phyloP scores from a whole-genome alignment of 2,113 vertebrate genomes.

The Phodopus roborovskii region DNA sequence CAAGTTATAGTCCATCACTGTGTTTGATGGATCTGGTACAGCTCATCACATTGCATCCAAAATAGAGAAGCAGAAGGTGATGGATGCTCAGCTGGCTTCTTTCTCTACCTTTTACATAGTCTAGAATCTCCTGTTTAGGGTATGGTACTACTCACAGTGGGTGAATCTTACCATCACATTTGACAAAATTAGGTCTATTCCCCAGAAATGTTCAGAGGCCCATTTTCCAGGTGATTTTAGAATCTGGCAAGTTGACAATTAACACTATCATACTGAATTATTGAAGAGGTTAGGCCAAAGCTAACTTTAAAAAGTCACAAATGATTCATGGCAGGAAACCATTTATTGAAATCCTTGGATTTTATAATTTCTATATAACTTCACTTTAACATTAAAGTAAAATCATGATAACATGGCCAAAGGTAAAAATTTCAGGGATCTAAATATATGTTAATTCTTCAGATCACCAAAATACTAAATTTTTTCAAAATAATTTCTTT shows the following conservation, averaged over 20 bases:
- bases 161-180: too few relatives aligned
- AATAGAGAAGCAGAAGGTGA: too few relatives aligned
- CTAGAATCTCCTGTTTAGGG: neutral
- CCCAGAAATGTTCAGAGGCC: neutral
- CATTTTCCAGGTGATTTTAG: neutral
- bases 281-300: slow-evolving; percentile 53
- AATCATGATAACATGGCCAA: neutral
- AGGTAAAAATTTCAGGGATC: slow-evolving; percentile 45
- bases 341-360: slow-evolving; percentile 34
- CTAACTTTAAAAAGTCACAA: slow-evolving; percentile 55
- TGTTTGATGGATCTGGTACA: neutral
- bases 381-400: slow-evolving; percentile 48
- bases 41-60: neutral
- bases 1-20: neutral
- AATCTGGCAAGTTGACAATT: neutral
- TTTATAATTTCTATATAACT: slow-evolving; percentile 38
- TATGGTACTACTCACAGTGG: neutral
- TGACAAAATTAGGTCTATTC: neutral
- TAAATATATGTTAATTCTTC: too few relatives aligned
- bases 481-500: neutral
- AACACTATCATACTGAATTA: slow-evolving; percentile 44
- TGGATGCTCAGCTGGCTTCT: neutral
- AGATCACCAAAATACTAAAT: slow-evolving; percentile 33
- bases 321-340: slow-evolving; percentile 50
- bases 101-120: neutral